Conservation (phyloP, 2,888 invertebrate genomes). For the Branchellion lobata region DNA sequence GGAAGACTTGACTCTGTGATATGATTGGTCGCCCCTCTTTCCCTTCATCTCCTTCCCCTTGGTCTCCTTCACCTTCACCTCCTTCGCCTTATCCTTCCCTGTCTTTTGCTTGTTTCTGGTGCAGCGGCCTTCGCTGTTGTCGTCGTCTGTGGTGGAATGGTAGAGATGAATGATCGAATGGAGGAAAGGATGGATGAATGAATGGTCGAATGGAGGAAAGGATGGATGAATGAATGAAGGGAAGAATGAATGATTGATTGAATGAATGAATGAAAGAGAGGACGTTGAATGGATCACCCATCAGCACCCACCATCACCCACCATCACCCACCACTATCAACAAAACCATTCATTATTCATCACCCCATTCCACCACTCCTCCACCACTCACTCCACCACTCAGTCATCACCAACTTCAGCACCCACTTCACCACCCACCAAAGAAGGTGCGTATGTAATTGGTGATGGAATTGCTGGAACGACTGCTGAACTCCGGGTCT, state of each 20-base stretch:
- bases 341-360: no score
- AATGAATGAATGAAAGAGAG: no score
- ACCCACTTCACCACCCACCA: neutral
- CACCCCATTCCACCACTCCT: no score
- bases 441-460: conserved; percentile 29
- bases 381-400: neutral
- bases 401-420: no score
- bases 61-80: neutral
- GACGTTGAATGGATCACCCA: no score
- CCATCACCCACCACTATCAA: no score
- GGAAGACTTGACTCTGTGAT: neutral
- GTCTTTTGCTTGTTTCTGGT: neutral
- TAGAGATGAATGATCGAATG: no score
- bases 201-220: no score
- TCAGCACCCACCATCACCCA: no score
- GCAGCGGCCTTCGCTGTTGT: neutral
- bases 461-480: conserved; percentile 28
- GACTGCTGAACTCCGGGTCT: conserved; percentile 27
- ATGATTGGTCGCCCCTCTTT: neutral
- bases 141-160: neutral
- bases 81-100: neutral
- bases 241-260: no score
- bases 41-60: neutral
- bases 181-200: no score
- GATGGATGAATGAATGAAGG: no score